These are phyloP conservation scores for Bombus sibiricus DNA, from an alignment of 1,140 invertebrate species.

Conservation along the genomic window DNA sequence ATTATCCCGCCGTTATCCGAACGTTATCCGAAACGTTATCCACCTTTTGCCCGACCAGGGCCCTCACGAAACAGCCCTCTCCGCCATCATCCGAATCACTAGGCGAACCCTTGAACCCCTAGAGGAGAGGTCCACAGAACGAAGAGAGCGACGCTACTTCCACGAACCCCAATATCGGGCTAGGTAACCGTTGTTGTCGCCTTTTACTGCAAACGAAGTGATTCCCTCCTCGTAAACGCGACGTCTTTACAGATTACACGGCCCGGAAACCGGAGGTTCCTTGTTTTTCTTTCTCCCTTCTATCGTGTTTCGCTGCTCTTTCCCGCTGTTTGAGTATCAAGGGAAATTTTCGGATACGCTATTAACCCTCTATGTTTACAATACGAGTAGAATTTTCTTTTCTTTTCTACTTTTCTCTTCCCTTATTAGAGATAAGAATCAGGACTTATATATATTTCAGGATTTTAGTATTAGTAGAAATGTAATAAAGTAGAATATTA, in stretches of 20 bases:
- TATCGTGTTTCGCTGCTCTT: not conserved
- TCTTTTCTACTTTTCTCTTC: not conserved
- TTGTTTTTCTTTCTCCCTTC: slow-evolving; percentile 13
- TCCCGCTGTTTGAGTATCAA: not conserved
- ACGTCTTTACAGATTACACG: slow-evolving; percentile 76
- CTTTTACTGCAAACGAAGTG: slow-evolving; percentile 83
- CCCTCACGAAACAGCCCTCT: slow-evolving; percentile 62
- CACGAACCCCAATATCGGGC: slow-evolving; percentile 43
- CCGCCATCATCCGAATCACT: slow-evolving; percentile 70
- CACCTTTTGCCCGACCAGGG: slow-evolving; percentile 65
- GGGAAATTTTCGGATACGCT: not conserved
- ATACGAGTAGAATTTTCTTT: not conserved
- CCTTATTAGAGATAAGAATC: not conserved
- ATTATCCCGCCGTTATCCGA: slow-evolving; percentile 82
- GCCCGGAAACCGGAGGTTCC: slow-evolving; percentile 13
- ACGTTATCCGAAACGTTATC: slow-evolving; percentile 80
- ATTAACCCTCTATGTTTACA: not conserved
- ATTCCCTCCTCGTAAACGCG: slow-evolving; percentile 82
- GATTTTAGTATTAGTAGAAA: no score
- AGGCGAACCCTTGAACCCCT: slow-evolving; percentile 68
- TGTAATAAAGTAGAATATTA: no score
- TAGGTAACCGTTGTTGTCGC: slow-evolving; percentile 75
- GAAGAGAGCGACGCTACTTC: slow-evolving; percentile 23
- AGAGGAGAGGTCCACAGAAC: slow-evolving; percentile 21
- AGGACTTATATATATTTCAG: no score